A percentile compares a stretch with the other conserved stretches of the same genome.
Conservation (phyloP, 1,140 invertebrate genomes). For the Ptiloglossa arizonensis region DNA sequence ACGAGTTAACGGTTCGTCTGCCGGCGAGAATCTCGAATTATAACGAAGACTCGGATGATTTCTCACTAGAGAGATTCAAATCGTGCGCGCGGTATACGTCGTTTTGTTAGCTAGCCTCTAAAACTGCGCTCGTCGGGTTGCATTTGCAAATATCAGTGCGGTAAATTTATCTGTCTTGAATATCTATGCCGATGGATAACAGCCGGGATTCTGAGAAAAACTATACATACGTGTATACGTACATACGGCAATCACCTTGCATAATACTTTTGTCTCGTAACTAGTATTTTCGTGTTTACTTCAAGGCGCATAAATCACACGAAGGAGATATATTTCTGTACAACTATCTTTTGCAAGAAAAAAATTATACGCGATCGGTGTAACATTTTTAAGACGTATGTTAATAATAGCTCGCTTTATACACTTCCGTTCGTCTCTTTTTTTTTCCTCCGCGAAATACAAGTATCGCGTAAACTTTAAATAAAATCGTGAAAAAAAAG, state of each 20-base stretch:
- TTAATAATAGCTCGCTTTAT: too few species aligned
- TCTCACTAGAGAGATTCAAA: conserved; percentile 1
- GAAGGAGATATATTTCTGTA: not conserved
- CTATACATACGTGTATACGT: too few species aligned
- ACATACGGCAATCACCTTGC: not conserved
- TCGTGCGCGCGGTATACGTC: not conserved
- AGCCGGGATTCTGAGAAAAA: conserved; percentile 2
- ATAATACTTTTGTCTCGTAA: conserved; percentile 17
- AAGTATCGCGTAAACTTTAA: too few species aligned
- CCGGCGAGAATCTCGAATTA: not conserved
- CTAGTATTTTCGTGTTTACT: not conserved
- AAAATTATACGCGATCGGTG: too few species aligned
- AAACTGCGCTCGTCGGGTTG: not conserved
- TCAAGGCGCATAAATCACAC: not conserved
- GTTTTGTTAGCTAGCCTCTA: not conserved
- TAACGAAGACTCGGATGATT: conserved; percentile 7
- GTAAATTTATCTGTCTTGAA: conserved; percentile 29
- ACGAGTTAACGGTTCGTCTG: conserved; percentile 13
- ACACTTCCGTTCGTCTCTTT: too few species aligned
- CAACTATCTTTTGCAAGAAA: too few species aligned
- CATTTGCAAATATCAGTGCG: conserved; percentile 21
- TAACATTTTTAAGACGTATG: not conserved
- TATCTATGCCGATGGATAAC: conserved; percentile 37
- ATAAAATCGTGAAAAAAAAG: too few species aligned
- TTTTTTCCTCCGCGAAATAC: too few species aligned